Evolutionary conservation across 1,140 invertebrate genomes (phyloP).

Genomic region (Oryctes rhinoceros): DNA sequence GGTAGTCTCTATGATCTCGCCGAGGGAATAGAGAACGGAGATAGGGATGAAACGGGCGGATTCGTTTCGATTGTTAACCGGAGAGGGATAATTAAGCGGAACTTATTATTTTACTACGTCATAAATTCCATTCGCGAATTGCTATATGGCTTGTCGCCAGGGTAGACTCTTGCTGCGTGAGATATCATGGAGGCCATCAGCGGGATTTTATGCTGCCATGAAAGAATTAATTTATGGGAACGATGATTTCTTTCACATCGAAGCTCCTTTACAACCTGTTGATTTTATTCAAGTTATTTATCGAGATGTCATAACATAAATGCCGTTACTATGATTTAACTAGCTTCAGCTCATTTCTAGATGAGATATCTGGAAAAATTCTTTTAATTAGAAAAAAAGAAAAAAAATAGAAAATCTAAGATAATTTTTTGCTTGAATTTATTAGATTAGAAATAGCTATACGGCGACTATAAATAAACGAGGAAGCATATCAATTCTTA

Average conservation of each 20-base stretch:
- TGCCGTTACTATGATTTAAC: no score
- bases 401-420: no score
- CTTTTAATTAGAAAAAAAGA: no score
- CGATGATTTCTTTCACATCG: no score
- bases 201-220: not conserved
- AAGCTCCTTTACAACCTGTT: no score
- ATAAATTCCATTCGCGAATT: slow-evolving; percentile 7
- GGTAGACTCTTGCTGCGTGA: not conserved
- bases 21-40: not conserved
- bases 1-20: not conserved
- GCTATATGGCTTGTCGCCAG: slow-evolving; percentile 21
- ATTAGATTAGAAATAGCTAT: no score
- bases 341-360: no score
- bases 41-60: not conserved
- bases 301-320: no score
- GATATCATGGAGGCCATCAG: not conserved
- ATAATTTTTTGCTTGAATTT: no score
- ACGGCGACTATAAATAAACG: no score
- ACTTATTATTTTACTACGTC: slow-evolving; percentile 27
- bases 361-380: no score
- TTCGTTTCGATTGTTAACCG: slow-evolving; percentile 16
- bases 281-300: no score
- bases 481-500: not conserved
- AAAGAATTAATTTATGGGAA: not conserved
- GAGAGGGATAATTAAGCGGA: slow-evolving; percentile 2